Percentiles rank a stretch among this genome's conserved stretches.
These are phyloP conservation scores for Megaptera novaeangliae DNA, from an alignment of 2,113 vertebrate genomes.

Conservation along the genomic window DNA sequence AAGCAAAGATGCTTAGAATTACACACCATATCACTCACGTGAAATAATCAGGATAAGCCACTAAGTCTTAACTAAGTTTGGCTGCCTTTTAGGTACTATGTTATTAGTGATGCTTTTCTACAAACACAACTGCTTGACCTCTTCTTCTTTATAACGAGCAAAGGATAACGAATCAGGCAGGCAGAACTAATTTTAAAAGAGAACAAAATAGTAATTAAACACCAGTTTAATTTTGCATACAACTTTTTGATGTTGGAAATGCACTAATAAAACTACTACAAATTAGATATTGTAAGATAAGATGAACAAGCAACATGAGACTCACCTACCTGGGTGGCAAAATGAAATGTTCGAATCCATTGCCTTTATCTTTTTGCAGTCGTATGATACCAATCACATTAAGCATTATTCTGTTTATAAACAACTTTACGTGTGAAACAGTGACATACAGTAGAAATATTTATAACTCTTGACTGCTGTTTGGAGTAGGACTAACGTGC, in stretches of 20 bases:
- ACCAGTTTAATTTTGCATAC: conserved; percentile 33
- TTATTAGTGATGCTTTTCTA: not conserved
- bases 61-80: not conserved
- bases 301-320: not conserved
- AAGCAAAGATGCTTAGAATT: not conserved
- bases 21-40: not conserved
- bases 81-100: not conserved
- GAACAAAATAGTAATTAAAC: conserved; percentile 47
- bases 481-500: not conserved
- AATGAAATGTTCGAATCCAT: not conserved
- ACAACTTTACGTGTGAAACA: not conserved
- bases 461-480: not conserved
- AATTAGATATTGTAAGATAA: conserved; percentile 24
- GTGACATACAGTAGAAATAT: not conserved
- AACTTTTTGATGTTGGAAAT: conserved; percentile 45
- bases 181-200: conserved; percentile 45
- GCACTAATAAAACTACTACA: not conserved
- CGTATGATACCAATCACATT: not conserved
- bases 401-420: not conserved
- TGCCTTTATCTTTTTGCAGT: not conserved
- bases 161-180: conserved; percentile 44
- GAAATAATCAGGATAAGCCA: not conserved
- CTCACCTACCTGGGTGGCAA: not conserved
- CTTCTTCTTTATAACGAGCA: conserved; percentile 6
- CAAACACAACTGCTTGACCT: conserved; percentile 50